A percentile compares a stretch with the other conserved stretches of the same genome.
These are phyloP conservation scores for Phthorimaea operculella DNA, from an alignment of 1,140 invertebrate genomes.

Conservation along the genomic window DNA sequence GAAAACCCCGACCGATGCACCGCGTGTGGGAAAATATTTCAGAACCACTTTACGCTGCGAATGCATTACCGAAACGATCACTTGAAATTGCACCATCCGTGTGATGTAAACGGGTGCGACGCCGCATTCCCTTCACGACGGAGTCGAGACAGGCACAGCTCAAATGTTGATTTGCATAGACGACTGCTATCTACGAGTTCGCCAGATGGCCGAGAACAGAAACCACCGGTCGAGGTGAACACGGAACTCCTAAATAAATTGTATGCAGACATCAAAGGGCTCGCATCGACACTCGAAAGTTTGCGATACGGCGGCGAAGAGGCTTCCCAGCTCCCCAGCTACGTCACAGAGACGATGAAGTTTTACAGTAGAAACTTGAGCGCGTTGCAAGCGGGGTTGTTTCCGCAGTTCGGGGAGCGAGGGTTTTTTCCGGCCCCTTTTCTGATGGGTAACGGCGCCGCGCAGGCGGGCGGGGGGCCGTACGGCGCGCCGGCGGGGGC, in stretches of 20 bases:
- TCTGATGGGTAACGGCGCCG: conserved; percentile 47
- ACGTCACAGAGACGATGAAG: conserved; percentile 64
- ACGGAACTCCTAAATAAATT: conserved; percentile 86
- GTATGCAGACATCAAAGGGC: conserved; percentile 76
- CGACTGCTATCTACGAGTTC: conserved; percentile 82
- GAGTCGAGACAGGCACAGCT: conserved; percentile 90
- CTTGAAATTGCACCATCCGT: conserved; percentile 91
- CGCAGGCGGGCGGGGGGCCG: conserved; percentile 37
- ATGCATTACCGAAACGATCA: conserved; percentile 94
- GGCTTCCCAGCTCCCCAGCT: conserved; percentile 49
- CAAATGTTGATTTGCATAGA: conserved; percentile 89
- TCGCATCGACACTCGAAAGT: conserved; percentile 63
- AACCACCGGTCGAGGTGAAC: conserved; percentile 74
- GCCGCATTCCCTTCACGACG: conserved; percentile 93
- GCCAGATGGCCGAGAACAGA: conserved; percentile 65
- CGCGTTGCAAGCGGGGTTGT: conserved; percentile 50
- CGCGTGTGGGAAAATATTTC: conserved; percentile 92
- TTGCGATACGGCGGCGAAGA: conserved; percentile 56
- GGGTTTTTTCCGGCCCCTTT: conserved; percentile 58
- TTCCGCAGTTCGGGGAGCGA: conserved; percentile 50
- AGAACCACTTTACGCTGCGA: conserved; percentile 92
- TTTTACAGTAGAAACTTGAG: conserved; percentile 60
- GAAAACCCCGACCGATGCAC: conserved; percentile 86
- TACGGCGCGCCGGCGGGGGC: conserved; percentile 53
- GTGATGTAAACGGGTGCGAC: conserved; percentile 91